Evolutionary conservation across 2,888 invertebrate species (phyloP).

Genomic region (Odontothrips loti): DNA sequence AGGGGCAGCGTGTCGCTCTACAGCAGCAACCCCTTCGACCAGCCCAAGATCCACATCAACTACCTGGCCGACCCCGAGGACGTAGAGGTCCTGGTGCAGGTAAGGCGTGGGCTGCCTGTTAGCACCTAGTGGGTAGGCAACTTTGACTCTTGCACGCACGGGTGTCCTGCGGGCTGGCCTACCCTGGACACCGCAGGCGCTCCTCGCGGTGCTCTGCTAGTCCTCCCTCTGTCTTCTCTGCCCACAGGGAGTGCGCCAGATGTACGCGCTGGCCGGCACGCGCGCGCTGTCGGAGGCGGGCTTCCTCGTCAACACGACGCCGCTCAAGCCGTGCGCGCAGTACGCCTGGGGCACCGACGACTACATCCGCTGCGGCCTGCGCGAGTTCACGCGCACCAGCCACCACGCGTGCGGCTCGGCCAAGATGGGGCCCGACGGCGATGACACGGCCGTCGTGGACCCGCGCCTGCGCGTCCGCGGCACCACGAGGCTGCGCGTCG

Average conservation of each 20-base stretch:
- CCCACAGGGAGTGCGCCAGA: no score
- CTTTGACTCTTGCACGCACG: no score
- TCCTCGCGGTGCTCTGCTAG: no score
- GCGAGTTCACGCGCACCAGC: conserved; percentile 38
- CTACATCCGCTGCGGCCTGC: conserved; percentile 8
- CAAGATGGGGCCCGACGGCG: conserved; percentile 43
- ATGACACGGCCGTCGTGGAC: conserved; percentile 44
- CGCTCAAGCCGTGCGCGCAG: not conserved
- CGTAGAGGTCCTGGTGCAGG: not conserved
- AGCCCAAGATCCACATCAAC: not conserved
- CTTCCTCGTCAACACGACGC: conserved; percentile 2
- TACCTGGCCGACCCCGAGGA: not conserved
- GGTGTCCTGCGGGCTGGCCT: no score
- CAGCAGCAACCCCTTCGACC: conserved; percentile 40
- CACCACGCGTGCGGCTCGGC: conserved; percentile 43
- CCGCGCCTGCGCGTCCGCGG: conserved; percentile 44
- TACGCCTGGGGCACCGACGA: conserved; percentile 34
- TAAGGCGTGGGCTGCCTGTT: no score
- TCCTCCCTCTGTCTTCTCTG: no score
- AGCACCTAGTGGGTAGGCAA: not conserved
- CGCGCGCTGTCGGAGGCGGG: not conserved
- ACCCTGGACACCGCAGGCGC: no score
- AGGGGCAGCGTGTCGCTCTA: not conserved
- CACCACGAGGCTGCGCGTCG: conserved; percentile 45
- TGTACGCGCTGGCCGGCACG: not conserved